Conservation (phyloP, 2,888 invertebrate genomes). For the Xanthostigma xanthostigma region DNA sequence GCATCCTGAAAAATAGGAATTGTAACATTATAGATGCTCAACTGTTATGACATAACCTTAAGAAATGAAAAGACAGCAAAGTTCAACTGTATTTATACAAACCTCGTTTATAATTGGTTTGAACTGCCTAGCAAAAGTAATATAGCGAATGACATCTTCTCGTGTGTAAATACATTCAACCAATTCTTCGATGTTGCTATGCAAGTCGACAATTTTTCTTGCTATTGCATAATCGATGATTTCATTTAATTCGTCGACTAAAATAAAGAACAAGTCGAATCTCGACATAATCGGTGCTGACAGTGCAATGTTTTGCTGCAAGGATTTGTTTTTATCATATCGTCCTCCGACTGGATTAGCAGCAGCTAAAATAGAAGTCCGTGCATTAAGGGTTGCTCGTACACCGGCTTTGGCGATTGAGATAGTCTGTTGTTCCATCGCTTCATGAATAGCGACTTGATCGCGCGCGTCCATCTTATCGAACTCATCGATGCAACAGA, state of each 20-base stretch:
- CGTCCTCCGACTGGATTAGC: constrained; percentile 97
- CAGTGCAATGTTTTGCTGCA: constrained; percentile 86
- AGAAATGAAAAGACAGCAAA: no score
- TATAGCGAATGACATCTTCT: constrained; percentile 85
- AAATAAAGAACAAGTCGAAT: constrained; percentile 95
- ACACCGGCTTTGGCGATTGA: constrained; percentile 97
- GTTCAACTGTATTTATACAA: constrained; percentile 13
- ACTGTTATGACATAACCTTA: neutral
- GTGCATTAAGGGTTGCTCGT: constrained; percentile 90
- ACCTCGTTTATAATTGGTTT: constrained; percentile 75
- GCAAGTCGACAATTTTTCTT: constrained; percentile 85
- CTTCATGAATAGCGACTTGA: constrained; percentile 99
- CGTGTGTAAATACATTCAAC: constrained; percentile 71
- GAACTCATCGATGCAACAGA: constrained; percentile 98
- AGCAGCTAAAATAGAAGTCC: constrained; percentile 94
- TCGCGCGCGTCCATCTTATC: constrained; percentile 98
- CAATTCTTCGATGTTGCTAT: constrained; percentile 67
- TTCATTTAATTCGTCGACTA: constrained; percentile 93
- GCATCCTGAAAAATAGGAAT: constrained; percentile 44
- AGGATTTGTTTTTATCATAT: constrained; percentile 84
- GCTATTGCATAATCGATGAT: constrained; percentile 95
- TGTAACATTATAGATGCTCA: constrained; percentile 5
- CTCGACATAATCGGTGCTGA: constrained; percentile 98
- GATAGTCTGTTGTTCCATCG: constrained; percentile 99
- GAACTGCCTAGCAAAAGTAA: constrained; percentile 92